Evolutionary conservation across 2,888 invertebrate genomes (phyloP), one percentile per base, ranked within the genome.

Genomic region (Anthophora plumipes): DNA sequence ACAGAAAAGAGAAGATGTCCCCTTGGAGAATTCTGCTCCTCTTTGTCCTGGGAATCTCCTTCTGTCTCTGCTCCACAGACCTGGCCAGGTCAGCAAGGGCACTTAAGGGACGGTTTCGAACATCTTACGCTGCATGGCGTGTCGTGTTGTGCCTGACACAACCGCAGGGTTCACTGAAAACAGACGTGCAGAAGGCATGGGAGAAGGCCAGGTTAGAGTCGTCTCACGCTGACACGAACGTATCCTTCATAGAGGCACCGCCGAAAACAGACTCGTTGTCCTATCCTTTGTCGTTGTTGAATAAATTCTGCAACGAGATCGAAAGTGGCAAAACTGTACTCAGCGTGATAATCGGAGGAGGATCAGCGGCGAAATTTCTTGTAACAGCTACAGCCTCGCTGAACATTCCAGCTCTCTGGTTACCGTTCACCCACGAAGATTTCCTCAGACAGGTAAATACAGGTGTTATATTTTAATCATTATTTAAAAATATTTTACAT

Each of bases 371-470:
- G 1, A 90, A 91, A 78, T 93, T 93, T 76, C 88, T 93, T 25
- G 90, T 93, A 43, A 92, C 93, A 25, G 92, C 93, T 57, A 89
- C 92, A 4, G 89, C 90, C 12, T 91, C 93, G 12, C 74, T 93
- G n/a, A 90, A 92, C 66, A 88, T 93, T 61, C 93, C 93, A 31
- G 89, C 91, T 3, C 83, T 93, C 17, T 93, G 93, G 93, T 75
- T 93, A 68, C 93, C 93, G n/a, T 91, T 91, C 74, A 90, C 92
- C 0, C 92, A 93, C 79, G 87, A 91, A 76, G 93, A 93, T 72
- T 93, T 92, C 52, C 88, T 93, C 61, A 89, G 91, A 31, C 93
- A 93, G 91, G 93, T 93, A 31, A 1, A 4, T 31, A 31, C 31
- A 31, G 1, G 20, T 37, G 87, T 76, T 46, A 14, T 0, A 64